Evolutionary conservation across 2,113 vertebrate species (phyloP).

Genomic region (Tamias sibiricus): DNA sequence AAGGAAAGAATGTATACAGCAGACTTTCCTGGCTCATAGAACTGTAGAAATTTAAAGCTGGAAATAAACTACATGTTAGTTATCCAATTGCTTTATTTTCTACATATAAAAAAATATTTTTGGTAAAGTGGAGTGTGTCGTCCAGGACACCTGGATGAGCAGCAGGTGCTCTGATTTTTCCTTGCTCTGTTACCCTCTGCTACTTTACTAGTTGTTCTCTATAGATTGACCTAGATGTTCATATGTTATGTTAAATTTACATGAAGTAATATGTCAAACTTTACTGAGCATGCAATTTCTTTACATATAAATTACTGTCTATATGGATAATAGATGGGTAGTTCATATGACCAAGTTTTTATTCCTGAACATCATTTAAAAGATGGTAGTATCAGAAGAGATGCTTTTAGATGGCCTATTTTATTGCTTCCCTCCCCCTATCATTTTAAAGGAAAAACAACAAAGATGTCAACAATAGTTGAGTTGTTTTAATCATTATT

Average conservation of each 20-base stretch:
- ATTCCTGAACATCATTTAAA: not conserved
- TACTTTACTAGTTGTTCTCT: not conserved
- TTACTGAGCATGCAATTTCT: not conserved
- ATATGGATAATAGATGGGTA: not conserved
- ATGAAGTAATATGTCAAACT: not conserved
- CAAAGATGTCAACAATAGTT: not conserved
- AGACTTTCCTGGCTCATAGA: not conserved
- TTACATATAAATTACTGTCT: not conserved
- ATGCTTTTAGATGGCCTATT: not conserved
- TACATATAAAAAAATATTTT: not conserved
- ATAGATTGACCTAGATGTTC: not conserved
- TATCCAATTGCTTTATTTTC: not conserved
- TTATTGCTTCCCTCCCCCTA: not conserved
- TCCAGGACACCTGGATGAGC: not conserved
- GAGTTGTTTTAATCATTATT: not conserved
- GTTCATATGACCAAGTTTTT: not conserved
- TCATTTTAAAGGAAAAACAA: conserved; percentile 11
- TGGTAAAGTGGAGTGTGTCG: too few species aligned
- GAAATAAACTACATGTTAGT: not conserved
- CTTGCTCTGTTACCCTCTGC: not conserved
- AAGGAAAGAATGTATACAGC: not conserved
- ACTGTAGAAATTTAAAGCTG: not conserved
- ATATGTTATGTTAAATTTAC: not conserved
- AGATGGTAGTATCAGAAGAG: not conserved
- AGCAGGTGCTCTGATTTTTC: too few species aligned